These are phyloP conservation scores for Manduca sexta DNA, from an alignment of 1,140 invertebrate genomes.

Conservation along the genomic window DNA sequence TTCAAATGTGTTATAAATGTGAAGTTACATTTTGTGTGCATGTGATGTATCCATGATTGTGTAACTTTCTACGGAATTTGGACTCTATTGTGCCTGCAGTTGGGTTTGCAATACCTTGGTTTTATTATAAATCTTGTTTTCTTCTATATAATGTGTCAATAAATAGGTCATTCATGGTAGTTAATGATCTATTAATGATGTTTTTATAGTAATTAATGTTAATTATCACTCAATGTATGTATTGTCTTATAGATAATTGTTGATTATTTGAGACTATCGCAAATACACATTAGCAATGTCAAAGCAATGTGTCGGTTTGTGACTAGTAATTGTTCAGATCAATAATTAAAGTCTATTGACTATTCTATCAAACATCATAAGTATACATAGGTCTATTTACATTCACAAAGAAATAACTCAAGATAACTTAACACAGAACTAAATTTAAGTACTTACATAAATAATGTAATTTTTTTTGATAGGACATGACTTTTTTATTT, in stretches of 20 bases:
- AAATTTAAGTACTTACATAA: too few relatives aligned
- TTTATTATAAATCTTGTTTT: background rate
- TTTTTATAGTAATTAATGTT: background rate
- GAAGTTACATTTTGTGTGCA: constrained; percentile 2
- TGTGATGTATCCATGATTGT: constrained; percentile 7
- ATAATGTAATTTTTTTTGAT: too few relatives aligned
- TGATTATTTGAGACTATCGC: too few relatives aligned
- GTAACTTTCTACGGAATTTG: constrained; percentile 6
- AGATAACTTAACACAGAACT: constrained; percentile 2
- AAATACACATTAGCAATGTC: too few relatives aligned
- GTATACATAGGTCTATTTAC: background rate
- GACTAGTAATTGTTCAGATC: too few relatives aligned
- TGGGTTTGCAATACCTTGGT: background rate
- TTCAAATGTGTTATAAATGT: constrained; percentile 7
- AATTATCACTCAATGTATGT: too few relatives aligned
- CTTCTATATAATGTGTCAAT: background rate
- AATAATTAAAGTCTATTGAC: too few relatives aligned
- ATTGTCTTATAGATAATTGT: too few relatives aligned
- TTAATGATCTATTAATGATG: background rate
- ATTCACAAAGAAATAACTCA: background rate
- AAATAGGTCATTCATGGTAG: background rate
- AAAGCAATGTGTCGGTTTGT: too few relatives aligned
- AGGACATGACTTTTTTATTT: background rate
- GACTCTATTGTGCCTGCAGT: background rate
- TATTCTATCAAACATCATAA: background rate